phyloP scores from a whole-genome alignment of 30 jellyfish, hydroid and myxozoan species.

The Kudoa iwatai region DNA sequence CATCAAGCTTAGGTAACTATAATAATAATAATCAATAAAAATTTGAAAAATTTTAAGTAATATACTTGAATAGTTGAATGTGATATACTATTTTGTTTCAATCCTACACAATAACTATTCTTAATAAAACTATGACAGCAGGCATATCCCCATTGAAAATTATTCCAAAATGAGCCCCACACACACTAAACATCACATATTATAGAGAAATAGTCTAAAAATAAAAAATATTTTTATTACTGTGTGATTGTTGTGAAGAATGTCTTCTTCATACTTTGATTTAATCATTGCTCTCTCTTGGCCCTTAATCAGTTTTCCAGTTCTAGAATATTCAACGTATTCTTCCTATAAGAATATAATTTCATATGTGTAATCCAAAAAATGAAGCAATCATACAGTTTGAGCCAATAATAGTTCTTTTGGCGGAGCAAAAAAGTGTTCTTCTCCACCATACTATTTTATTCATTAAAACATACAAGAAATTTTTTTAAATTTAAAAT shows the following conservation, averaged over 20 bases:
- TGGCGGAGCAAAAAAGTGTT: slow-evolving; percentile 65
- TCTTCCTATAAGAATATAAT: slow-evolving; percentile 23
- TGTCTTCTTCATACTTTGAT: slow-evolving; percentile 90
- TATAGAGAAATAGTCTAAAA: neutral
- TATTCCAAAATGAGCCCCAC: slow-evolving; percentile 81
- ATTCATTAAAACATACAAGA: no score
- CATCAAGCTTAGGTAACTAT: no score
- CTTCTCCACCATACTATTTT: slow-evolving; percentile 75
- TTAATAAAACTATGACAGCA: slow-evolving; percentile 89
- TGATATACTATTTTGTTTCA: no score
- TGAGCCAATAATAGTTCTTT: slow-evolving; percentile 70
- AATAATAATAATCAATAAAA: no score
- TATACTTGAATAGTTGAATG: no score
- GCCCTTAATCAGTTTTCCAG: slow-evolving; percentile 72
- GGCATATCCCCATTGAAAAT: slow-evolving; percentile 76
- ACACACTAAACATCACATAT: slow-evolving; percentile 13
- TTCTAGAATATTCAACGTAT: slow-evolving; percentile 89
- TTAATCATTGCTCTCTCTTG: slow-evolving; percentile 57
- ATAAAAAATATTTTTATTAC: slow-evolving; percentile 4
- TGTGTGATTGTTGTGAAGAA: slow-evolving; percentile 44
- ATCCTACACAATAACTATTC: slow-evolving; percentile 80
- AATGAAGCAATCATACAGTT: slow-evolving; percentile 16
- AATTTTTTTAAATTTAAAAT: no score
- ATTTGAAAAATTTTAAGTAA: no score
- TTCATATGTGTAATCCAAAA: no score